Conservation (phyloP, 2,797 vertebrate species). For the Decapterus maruadsi region DNA sequence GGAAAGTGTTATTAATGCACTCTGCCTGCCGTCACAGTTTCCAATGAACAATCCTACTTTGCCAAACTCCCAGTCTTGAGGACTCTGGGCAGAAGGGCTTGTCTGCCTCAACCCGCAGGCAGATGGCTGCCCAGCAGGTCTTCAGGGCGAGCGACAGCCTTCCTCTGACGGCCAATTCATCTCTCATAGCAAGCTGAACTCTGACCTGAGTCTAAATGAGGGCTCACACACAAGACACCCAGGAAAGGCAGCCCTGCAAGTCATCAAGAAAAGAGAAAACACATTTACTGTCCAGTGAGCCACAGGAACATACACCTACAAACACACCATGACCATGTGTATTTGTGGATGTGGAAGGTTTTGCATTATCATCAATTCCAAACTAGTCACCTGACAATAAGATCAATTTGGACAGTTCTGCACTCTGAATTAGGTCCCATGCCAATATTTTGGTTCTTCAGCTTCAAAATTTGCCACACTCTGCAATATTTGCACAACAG, state of each 20-base stretch:
- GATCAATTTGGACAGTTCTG: background rate
- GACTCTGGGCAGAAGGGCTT: slow-evolving; percentile 34
- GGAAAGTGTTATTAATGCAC: slow-evolving; percentile 26
- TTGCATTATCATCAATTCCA: background rate
- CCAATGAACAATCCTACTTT: slow-evolving; percentile 10
- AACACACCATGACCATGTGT: background rate
- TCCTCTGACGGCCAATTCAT: slow-evolving; percentile 64
- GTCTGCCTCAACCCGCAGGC: slow-evolving; percentile 58
- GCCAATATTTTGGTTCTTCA: background rate
- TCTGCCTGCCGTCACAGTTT: slow-evolving; percentile 12
- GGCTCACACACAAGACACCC: slow-evolving; percentile 38
- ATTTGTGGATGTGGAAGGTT: background rate
- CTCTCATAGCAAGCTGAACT: slow-evolving; percentile 68
- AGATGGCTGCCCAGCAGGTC: slow-evolving; percentile 80
- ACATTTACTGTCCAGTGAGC: slow-evolving; percentile 10
- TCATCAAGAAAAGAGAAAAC: slow-evolving; percentile 23
- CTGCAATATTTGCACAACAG: background rate
- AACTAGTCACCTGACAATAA: background rate
- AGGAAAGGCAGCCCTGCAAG: slow-evolving; percentile 35
- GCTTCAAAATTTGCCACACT: background rate
- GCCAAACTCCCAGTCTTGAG: slow-evolving; percentile 16
- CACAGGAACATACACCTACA: background rate
- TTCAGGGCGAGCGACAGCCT: slow-evolving; percentile 51
- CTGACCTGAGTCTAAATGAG: slow-evolving; percentile 68
- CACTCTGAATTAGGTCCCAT: background rate